These are phyloP conservation scores for Cavia porcellus DNA, from an alignment of 2,113 vertebrate species.

Conservation along the genomic window DNA sequence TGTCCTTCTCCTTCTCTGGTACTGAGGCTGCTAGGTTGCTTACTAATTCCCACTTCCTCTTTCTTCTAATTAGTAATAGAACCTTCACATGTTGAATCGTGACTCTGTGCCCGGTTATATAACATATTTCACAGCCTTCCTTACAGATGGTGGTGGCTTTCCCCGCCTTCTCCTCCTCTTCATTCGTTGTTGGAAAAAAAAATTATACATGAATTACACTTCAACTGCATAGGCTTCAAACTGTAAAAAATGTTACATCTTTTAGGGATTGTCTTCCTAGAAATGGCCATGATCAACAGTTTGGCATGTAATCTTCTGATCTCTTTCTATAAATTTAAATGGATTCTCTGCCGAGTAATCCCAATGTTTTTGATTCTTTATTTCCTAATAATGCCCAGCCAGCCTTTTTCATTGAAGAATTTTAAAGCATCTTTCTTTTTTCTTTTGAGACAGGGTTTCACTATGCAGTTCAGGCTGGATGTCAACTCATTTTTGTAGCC, in stretches of 20 bases:
- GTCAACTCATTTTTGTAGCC: no score
- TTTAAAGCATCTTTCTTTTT: background rate
- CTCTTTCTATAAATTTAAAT: background rate
- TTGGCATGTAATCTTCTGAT: background rate
- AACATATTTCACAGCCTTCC: background rate
- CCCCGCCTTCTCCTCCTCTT: background rate
- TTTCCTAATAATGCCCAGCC: background rate
- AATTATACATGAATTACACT: background rate
- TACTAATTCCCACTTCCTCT: background rate
- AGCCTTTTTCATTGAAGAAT: background rate
- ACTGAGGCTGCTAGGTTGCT: background rate
- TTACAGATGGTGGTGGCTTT: background rate
- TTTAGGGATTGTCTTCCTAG: background rate
- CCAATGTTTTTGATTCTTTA: background rate
- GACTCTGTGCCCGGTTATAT: background rate
- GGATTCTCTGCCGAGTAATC: conserved; percentile 12
- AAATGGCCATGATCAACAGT: background rate
- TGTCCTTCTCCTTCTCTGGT: background rate
- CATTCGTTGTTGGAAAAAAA: background rate
- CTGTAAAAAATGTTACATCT: background rate
- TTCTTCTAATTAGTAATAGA: background rate
- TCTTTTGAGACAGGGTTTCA: no score
- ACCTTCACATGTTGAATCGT: background rate
- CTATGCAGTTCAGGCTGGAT: no score
- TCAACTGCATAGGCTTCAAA: background rate